Conservation (phyloP, 2,113 vertebrate genomes). For the Microcebus ravelobensis region DNA sequence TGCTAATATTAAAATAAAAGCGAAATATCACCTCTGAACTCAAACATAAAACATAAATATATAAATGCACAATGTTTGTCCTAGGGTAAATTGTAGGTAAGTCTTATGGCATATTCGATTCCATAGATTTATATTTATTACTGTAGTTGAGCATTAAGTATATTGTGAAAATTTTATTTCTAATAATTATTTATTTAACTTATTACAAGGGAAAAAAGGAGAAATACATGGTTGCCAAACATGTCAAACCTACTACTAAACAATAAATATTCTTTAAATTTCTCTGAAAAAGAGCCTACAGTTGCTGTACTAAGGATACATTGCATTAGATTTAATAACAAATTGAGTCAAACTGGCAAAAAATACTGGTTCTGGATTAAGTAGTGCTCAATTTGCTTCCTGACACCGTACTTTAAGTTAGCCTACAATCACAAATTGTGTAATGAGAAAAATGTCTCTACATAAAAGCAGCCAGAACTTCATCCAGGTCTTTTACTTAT, state of each 20-base stretch:
- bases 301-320: neutral
- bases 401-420: rapidly evolving
- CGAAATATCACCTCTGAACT: neutral
- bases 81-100: neutral
- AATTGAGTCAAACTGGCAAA: neutral
- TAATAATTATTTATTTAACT: neutral
- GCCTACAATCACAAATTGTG: neutral
- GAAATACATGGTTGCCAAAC: neutral
- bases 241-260: neutral
- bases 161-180: neutral
- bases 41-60: neutral
- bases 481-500: neutral
- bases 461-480: neutral
- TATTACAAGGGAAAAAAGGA: neutral
- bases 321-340: neutral
- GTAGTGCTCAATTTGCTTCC: neutral
- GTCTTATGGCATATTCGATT: neutral
- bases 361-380: neutral
- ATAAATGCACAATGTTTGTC: neutral
- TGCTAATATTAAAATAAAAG: neutral
- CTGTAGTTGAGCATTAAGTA: neutral
- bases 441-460: neutral
- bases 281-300: neutral
- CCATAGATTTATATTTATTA: neutral
- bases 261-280: neutral